Conservation (phyloP, 1,140 invertebrate species). For the Periplaneta americana region DNA sequence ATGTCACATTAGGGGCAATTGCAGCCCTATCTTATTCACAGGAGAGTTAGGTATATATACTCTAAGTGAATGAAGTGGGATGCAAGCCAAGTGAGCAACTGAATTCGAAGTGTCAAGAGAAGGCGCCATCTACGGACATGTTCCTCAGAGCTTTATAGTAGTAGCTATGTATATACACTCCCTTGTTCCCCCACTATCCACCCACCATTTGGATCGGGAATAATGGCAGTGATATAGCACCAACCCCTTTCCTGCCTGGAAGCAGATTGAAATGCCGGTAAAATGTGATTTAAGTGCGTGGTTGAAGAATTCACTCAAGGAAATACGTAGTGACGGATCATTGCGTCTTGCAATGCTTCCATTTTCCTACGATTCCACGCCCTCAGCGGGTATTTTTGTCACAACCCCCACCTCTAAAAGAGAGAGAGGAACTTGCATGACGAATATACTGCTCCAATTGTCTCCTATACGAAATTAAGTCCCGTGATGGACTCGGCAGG, state of each 20-base stretch:
- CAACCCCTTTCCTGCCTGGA: neutral
- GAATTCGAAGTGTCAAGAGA: neutral
- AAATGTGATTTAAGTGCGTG: neutral
- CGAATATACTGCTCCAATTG: too few relatives aligned
- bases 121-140: neutral
- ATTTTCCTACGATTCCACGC: too few relatives aligned
- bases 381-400: too few relatives aligned
- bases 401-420: too few relatives aligned
- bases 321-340: neutral
- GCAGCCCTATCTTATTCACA: too few relatives aligned
- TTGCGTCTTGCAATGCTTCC: neutral
- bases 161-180: neutral
- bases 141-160: neutral
- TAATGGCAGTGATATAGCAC: neutral
- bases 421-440: too few relatives aligned
- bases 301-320: neutral
- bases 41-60: too few relatives aligned
- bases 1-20: too few relatives aligned
- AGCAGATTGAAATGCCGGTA: neutral
- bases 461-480: too few relatives aligned
- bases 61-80: too few relatives aligned
- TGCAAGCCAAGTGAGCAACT: too few relatives aligned
- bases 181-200: neutral
- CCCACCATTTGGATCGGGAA: neutral
- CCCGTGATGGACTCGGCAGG: too few relatives aligned